Percentiles rank a stretch among this genome's conserved stretches.
Conservation (phyloP, 37 sponge, comb jelly and placozoan species). For the Mnemiopsis leidyi region DNA sequence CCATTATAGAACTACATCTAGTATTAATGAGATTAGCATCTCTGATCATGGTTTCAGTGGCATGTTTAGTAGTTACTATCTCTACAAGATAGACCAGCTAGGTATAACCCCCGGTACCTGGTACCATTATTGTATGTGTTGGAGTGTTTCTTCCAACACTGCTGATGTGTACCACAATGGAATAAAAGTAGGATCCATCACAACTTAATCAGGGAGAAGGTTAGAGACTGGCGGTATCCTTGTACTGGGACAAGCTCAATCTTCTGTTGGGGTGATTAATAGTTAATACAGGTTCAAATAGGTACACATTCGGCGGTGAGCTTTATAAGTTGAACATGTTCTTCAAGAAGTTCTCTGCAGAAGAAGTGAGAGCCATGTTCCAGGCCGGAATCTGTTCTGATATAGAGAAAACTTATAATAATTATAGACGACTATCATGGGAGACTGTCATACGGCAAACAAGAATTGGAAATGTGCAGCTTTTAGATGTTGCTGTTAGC, state of each 20-base stretch:
- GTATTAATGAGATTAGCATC: neutral
- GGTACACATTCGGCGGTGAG: neutral
- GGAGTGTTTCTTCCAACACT: neutral
- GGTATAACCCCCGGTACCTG: neutral
- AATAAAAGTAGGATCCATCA: neutral
- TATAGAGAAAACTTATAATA: neutral
- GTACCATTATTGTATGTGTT: neutral
- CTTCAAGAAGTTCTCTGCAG: neutral
- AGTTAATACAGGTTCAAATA: neutral
- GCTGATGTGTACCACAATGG: neutral
- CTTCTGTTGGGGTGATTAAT: neutral
- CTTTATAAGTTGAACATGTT: neutral
- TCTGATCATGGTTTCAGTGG: neutral
- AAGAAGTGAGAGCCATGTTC: neutral
- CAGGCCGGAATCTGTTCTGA: neutral
- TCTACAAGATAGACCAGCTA: too few relatives aligned
- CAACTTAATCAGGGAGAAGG: neutral
- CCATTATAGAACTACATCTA: neutral
- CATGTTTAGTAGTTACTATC: too few relatives aligned
- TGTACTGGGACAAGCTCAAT: neutral
- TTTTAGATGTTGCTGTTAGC: too few relatives aligned
- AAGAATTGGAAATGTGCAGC: neutral
- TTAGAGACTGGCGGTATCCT: neutral
- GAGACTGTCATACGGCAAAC: neutral
- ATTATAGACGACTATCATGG: neutral